A percentile compares a stretch with the other conserved stretches of the same genome.
Evolutionary conservation across 2,797 vertebrate species (phyloP).

Genomic region (Phoxinus dragarum): DNA sequence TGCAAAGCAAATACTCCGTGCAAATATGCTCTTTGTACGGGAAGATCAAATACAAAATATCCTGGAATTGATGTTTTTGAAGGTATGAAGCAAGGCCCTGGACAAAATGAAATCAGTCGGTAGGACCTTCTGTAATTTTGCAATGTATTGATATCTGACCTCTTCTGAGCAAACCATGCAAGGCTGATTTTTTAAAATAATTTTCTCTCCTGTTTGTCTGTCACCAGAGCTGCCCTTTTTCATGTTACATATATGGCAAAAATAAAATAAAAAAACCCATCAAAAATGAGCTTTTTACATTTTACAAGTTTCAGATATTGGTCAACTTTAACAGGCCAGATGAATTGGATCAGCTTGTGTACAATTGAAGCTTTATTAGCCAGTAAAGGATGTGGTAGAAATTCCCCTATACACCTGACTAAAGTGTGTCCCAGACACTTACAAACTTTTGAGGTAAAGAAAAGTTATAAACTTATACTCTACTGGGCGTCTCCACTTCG

Average conservation of each 20-base stretch:
- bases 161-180: neutral
- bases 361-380: too few species aligned
- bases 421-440: too few species aligned
- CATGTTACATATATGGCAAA: neutral
- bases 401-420: too few species aligned
- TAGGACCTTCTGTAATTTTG: neutral
- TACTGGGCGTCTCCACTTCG: too few species aligned
- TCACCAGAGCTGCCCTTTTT: neutral
- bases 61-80: neutral
- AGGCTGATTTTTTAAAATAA: neutral
- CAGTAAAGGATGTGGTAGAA: too few species aligned
- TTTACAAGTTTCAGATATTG: too few species aligned
- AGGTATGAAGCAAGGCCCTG: neutral
- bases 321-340: too few species aligned
- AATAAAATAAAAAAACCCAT: too few species aligned
- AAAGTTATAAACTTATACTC: too few species aligned
- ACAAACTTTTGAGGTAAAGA: too few species aligned
- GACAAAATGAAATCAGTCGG: neutral
- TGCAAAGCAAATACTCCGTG: slow-evolving; percentile 26
- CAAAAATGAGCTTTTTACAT: too few species aligned
- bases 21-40: slow-evolving; percentile 28
- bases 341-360: too few species aligned
- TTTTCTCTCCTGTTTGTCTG: neutral
- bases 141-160: neutral
- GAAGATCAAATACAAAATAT: slow-evolving; percentile 4